Conservation (phyloP, 2,888 invertebrate species). For the Cephonodes hylas region DNA sequence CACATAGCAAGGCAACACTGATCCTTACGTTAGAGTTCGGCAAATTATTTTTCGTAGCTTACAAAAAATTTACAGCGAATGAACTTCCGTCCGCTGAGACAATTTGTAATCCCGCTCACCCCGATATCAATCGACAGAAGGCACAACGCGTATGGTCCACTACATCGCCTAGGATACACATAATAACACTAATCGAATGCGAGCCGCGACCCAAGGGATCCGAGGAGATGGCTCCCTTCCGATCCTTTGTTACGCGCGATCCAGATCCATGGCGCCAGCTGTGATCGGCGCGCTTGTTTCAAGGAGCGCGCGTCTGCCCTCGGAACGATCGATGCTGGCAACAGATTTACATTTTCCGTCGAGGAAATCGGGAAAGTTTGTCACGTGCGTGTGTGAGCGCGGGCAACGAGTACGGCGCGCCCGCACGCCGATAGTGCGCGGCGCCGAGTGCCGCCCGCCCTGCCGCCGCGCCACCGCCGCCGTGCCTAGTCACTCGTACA, state of each 20-base stretch:
- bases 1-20: conserved; percentile 80
- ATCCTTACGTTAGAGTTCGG: conserved; percentile 61
- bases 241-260: conserved; percentile 71
- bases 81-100: conserved; percentile 41
- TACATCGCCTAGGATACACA: conserved; percentile 62
- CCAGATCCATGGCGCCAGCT: conserved; percentile 73
- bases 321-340: conserved; percentile 76
- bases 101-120: conserved; percentile 47
- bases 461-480: conserved; percentile 41
- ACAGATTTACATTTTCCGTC: conserved; percentile 79
- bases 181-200: conserved; percentile 61
- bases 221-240: conserved; percentile 45
- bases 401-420: conserved; percentile 72
- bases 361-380: conserved; percentile 79
- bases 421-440: conserved; percentile 77
- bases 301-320: conserved; percentile 65
- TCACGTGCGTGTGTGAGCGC: conserved; percentile 63
- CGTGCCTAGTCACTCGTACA: conserved; percentile 27
- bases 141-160: conserved; percentile 77
- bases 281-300: conserved; percentile 65
- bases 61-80: conserved; percentile 57
- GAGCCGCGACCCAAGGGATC: conserved; percentile 52
- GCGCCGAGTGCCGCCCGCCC: conserved; percentile 78
- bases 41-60: conserved; percentile 58
- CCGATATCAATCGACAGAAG: conserved; percentile 61